phyloP scores from a whole-genome alignment of 2,797 vertebrate species.

The Vipera latastei region DNA sequence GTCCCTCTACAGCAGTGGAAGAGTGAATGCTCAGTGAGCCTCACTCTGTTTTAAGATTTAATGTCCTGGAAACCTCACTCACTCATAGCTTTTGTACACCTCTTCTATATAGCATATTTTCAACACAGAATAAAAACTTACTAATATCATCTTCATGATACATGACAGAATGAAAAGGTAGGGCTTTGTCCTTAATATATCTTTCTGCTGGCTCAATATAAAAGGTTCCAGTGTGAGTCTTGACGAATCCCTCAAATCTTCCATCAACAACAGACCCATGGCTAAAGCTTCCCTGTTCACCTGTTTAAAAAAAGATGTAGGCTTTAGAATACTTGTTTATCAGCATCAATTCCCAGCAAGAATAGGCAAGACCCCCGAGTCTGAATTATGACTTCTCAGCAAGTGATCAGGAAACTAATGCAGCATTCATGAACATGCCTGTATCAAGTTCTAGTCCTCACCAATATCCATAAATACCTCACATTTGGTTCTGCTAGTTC shows the following conservation, averaged over 20 bases:
- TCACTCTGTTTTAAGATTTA: not conserved
- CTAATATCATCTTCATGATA: constrained; percentile 96
- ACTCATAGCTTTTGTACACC: not conserved
- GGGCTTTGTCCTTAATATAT: constrained; percentile 81
- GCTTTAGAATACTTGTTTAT: not conserved
- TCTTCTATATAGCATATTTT: not conserved
- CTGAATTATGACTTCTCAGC: not conserved
- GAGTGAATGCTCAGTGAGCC: not conserved
- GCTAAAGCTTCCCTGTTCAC: constrained; percentile 87
- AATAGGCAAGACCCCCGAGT: not conserved
- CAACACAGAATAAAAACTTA: constrained; percentile 74
- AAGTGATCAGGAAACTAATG: not conserved
- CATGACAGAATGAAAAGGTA: constrained; percentile 93
- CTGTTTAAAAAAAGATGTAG: constrained; percentile 66
- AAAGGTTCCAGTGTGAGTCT: constrained; percentile 87
- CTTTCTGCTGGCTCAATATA: constrained; percentile 94
- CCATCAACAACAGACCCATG: constrained; percentile 93
- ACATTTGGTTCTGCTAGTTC: not conserved
- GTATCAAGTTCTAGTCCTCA: not conserved
- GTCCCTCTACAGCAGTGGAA: not conserved
- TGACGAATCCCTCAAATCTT: constrained; percentile 95
- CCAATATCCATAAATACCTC: not conserved
- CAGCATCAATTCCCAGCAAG: not conserved
- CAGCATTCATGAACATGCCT: not conserved
- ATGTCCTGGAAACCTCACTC: not conserved